Base-by-base conservation (phyloP, 2,888 invertebrate species). In the Lamellibrachia columna region DNA sequence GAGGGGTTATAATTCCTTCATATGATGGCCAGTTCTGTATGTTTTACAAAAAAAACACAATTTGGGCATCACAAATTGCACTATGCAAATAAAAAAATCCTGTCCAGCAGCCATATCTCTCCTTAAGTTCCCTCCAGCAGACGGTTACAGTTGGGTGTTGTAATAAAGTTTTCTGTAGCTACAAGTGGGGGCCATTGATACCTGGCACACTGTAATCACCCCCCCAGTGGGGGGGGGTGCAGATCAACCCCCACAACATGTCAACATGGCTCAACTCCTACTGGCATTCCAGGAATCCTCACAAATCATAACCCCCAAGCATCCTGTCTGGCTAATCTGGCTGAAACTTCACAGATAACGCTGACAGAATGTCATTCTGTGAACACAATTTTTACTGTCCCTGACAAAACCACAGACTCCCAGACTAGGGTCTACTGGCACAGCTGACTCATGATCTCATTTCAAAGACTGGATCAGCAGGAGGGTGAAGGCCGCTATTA, bases 231-330 rank as follows among this genome's bases (percentile, higher is more conserved):
- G 15, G 15, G 15, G 75, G 75, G 75, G 75, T 3, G 11, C 22
- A 75, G 22, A 75, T 22, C 75, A 75, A 75, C 75, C 75, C 75
- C 75, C 75, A 75, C 75, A 75, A 75, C 75, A 75, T 75, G 75
- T 75, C 75, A 75, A 75, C 75, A 75, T 3, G 75, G 15, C 75
- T 75, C 75, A 75, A 75, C 75, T 22, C n/a, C 75, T 75, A 75
- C 75, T n/a, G n/a, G 22, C 75, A 75, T 75, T 75, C 75, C 75
- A 75, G 75, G 75, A 75, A 75, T 22, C 22, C 15, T 6, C n/a
- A 58, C 75, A 75, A 22, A 75, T n/a, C 75, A 75, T 22, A 75
- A 75, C n/a, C 75, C 75, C 1, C 75, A 75, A 75, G 22, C 75
- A 75, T 75, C 15, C 75, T 75, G n/a, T 22, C 75, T 40, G 40